A percentile compares a stretch with the other conserved stretches of the same genome.
Conservation (phyloP, 2,113 vertebrate species). For the Puntigrus tetrazona region DNA sequence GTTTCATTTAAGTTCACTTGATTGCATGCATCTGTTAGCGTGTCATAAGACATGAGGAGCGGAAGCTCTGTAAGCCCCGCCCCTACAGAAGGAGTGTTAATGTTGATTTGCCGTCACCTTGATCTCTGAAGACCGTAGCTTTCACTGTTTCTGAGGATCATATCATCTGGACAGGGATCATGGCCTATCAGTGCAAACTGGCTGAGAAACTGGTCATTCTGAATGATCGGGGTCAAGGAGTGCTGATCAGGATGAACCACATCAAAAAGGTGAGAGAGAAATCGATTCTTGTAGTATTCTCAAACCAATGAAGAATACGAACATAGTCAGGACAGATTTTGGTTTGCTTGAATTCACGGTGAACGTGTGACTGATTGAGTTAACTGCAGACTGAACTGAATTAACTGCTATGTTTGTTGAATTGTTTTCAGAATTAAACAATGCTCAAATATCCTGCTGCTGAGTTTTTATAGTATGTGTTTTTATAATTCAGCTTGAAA, state of each 20-base stretch:
- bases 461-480: not conserved
- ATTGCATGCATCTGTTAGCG: too few species aligned
- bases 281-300: not conserved
- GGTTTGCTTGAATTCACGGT: not conserved
- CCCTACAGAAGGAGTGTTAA: not conserved
- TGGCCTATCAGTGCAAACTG: slow-evolving; percentile 88
- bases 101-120: slow-evolving; percentile 13
- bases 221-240: slow-evolving; percentile 86
- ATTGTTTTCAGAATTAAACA: not conserved
- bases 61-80: slow-evolving; percentile 8
- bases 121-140: not conserved
- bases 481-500: not conserved
- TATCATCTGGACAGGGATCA: slow-evolving; percentile 56
- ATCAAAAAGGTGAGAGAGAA: slow-evolving; percentile 88
- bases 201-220: slow-evolving; percentile 91
- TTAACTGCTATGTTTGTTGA: not conserved
- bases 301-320: not conserved
- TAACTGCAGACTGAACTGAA: not conserved
- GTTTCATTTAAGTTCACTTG: too few species aligned
- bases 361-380: not conserved
- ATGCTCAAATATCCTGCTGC: not conserved
- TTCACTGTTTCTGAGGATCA: not conserved
- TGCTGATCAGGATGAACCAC: slow-evolving; percentile 88
- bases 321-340: not conserved
- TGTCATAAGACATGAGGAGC: not conserved